phyloP scores from a whole-genome alignment of 2,113 vertebrate species.

The Rallus limicola region DNA sequence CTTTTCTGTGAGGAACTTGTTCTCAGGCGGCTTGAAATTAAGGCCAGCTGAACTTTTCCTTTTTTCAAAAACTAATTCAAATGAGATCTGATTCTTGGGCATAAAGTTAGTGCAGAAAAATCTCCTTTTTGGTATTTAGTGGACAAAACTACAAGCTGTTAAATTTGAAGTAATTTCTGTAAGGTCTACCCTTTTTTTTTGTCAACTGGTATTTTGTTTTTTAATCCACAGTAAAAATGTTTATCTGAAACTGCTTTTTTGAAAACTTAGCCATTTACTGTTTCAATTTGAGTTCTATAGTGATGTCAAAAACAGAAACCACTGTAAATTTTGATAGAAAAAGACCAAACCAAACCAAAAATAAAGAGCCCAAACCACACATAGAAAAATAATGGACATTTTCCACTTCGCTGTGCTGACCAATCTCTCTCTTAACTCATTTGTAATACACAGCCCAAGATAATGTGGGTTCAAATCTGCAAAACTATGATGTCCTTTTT shows the following conservation, averaged over 20 bases:
- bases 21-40: slow-evolving; percentile 36
- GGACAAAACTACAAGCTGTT: neutral
- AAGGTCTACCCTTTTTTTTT: neutral
- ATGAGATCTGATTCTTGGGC: neutral
- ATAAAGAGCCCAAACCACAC: neutral
- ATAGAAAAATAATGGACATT: neutral
- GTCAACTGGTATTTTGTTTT: neutral
- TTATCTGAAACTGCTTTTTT: neutral
- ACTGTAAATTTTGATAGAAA: neutral
- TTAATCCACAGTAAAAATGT: neutral
- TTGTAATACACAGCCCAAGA: neutral
- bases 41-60: neutral
- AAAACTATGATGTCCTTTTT: neutral
- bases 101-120: neutral
- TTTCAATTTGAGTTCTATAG: neutral
- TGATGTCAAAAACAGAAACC: neutral
- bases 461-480: neutral
- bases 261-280: neutral
- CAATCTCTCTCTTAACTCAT: neutral
- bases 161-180: neutral
- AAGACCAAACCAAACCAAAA: neutral
- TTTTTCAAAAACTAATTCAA: slow-evolving; percentile 10
- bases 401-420: neutral
- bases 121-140: neutral
- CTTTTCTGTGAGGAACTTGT: slow-evolving; percentile 4